These are phyloP conservation scores for Antheraea assamensis DNA, from an alignment of 2,888 invertebrate genomes.

Conservation along the genomic window DNA sequence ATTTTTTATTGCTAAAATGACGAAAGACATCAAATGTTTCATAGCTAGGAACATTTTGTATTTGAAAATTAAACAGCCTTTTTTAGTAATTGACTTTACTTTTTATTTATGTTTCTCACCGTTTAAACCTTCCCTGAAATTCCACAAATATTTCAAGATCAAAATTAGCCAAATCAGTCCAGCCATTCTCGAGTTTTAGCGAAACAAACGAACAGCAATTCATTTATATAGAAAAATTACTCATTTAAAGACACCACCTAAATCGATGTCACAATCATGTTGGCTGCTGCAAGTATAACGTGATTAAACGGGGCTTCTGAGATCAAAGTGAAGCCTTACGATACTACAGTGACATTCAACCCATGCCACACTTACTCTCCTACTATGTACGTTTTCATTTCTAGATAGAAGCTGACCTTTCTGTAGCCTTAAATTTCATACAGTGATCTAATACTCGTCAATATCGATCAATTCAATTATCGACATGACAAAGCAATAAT, in stretches of 20 bases:
- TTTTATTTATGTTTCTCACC: too few species aligned
- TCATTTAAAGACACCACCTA: background rate
- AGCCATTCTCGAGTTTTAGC: too few species aligned
- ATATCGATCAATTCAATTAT: background rate
- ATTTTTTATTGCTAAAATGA: too few species aligned
- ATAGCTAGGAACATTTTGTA: too few species aligned
- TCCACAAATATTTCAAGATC: too few species aligned
- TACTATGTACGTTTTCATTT: background rate
- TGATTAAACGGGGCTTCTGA: background rate
- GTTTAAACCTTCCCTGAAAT: too few species aligned
- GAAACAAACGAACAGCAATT: too few species aligned
- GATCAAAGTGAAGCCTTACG: background rate
- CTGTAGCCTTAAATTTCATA: background rate
- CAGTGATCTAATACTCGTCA: background rate
- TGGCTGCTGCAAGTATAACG: background rate
- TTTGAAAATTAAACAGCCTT: too few species aligned
- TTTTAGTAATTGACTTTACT: too few species aligned
- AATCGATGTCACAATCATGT: background rate
- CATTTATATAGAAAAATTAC: background rate
- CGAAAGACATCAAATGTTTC: too few species aligned
- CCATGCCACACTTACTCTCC: background rate
- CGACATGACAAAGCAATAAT: background rate
- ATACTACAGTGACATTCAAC: background rate
- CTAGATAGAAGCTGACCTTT: background rate
- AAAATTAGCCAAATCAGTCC: too few species aligned